Base-by-base conservation (phyloP, 2,113 vertebrate genomes). In the Carassius gibelio region DNA sequence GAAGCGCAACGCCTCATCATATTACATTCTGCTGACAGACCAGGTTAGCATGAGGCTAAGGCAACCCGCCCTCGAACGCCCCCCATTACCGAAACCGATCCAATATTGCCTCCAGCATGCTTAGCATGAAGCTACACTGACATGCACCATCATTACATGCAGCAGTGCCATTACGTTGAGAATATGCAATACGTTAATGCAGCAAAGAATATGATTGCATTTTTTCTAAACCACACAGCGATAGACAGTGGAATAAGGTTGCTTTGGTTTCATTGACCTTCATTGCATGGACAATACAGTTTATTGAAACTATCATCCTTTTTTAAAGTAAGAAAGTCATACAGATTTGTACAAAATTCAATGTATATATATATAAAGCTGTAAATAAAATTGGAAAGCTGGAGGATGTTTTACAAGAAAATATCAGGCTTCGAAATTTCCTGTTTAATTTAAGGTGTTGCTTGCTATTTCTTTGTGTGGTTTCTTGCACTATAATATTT, bases 21-120 rank as follows among this genome's bases (percentile, higher is more conserved):
- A 87, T 80, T 75, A 80, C 68, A 83, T 71, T 83, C 59, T 64
- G 75, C 66, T 82, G 75, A 75, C 74, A 85, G 80, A 77, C 66
- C 62, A 82, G 77, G 57, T 30, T 50, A 83, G 75, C 17, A 74
- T 48, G 42, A 79, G 81, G 55, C 66, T 48, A 74, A 11, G 5
- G 75, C n/a, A 69, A 57, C 64, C 77, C 15, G 50, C 84, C 64
- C 66, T 61, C 48, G 34, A 81, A 83, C 8, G 21, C 68, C 66
- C 23, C 81, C 68, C 48, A 72, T 72, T 71, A 23, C 50, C 34
- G 82, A 38, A 55, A 75, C 30, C 3, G 64, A 10, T 81, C 52
- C 71, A 59, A 38, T 55, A 81, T 77, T 55, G 79, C 69, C 84
- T 75, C 66, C 23, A 34, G 15, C 78, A 59, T 26, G 64, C 38